Percentiles rank a stretch among this genome's conserved stretches.
phyloP scores from a whole-genome alignment of 30 jellyfish, hydroid and myxozoan species.

The Aurelia sp. region DNA sequence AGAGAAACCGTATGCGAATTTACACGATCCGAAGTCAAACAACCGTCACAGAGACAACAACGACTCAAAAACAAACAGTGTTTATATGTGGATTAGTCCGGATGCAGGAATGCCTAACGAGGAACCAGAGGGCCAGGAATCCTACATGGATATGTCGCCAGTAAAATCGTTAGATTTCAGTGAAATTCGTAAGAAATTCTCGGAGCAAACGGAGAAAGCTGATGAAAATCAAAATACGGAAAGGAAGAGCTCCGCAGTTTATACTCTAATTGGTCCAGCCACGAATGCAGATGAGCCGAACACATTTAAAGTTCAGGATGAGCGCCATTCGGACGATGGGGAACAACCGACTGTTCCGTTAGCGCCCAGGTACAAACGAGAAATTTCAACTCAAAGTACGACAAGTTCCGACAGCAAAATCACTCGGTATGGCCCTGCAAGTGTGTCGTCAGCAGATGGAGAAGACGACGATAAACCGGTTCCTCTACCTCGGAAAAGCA shows the following conservation, averaged over 20 bases:
- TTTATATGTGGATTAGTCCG: slow-evolving; percentile 35
- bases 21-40: neutral
- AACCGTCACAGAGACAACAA: neutral
- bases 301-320: too few species aligned
- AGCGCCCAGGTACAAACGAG: slow-evolving; percentile 42
- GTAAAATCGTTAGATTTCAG: slow-evolving; percentile 1
- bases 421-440: slow-evolving; percentile 1
- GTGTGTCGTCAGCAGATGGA: neutral
- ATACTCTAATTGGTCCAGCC: too few species aligned
- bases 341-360: slow-evolving; percentile 11
- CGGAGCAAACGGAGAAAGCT: neutral
- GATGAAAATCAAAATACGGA: neutral
- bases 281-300: too few species aligned
- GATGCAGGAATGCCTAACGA: slow-evolving; percentile 9
- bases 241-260: too few species aligned
- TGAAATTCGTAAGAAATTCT: too few species aligned
- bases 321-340: too few species aligned
- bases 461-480: neutral
- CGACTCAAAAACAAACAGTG: slow-evolving; percentile 8
- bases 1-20: slow-evolving; percentile 2
- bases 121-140: slow-evolving; percentile 11
- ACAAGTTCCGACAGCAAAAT: neutral
- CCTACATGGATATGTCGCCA: slow-evolving; percentile 54
- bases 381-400: neutral
- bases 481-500: slow-evolving; percentile 32